These are phyloP conservation scores for Verasper variegatus DNA, from an alignment of 2,113 vertebrate genomes.

Conservation along the genomic window DNA sequence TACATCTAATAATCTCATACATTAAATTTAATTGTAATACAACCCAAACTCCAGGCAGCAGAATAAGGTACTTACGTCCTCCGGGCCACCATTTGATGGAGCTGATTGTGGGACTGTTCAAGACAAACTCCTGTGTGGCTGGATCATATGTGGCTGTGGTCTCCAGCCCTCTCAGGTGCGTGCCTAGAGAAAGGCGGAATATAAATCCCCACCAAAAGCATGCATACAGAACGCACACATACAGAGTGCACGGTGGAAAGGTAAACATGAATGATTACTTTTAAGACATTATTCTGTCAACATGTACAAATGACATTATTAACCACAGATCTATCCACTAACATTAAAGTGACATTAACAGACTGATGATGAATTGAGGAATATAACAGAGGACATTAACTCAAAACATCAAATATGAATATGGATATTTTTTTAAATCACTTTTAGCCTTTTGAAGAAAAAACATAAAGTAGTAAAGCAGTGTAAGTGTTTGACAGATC, in stretches of 20 bases:
- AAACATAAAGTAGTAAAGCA: conserved; percentile 8
- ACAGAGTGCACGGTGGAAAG: conserved; percentile 1
- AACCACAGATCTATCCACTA: neutral
- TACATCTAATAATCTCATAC: neutral
- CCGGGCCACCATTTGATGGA: conserved; percentile 99
- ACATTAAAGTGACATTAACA: neutral
- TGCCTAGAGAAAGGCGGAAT: conserved; percentile 80
- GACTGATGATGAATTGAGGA: neutral
- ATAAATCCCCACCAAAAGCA: neutral
- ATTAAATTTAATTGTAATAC: neutral
- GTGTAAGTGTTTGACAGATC: conserved; percentile 77
- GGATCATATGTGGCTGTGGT: conserved; percentile 96
- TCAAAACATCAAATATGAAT: neutral
- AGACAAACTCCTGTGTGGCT: conserved; percentile 92
- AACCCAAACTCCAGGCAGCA: neutral
- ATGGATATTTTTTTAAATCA: conserved; percentile 1
- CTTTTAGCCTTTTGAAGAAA: conserved; percentile 1
- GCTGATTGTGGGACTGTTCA: conserved; percentile 95
- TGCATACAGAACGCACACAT: neutral
- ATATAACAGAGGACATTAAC: neutral
- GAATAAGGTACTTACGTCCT: conserved; percentile 87
- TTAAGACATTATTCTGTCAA: neutral
- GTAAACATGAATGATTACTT: neutral
- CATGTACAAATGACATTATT: neutral
- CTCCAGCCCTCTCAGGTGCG: conserved; percentile 94